Evolutionary conservation across 2,113 vertebrate species (phyloP).

Genomic region (Irena cyanogastra): DNA sequence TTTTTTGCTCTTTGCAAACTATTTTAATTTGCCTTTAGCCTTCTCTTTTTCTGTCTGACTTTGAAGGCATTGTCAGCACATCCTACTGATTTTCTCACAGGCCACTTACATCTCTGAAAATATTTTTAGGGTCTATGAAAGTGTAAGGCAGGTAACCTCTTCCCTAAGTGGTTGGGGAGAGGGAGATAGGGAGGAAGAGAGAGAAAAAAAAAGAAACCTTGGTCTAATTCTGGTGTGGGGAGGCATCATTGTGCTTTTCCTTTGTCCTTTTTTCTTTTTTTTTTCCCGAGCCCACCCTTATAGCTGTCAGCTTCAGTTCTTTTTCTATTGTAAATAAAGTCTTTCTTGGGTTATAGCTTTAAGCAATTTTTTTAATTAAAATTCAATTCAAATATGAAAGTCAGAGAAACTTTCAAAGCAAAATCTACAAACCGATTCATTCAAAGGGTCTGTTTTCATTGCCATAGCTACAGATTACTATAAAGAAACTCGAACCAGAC

Average conservation of each 20-base stretch:
- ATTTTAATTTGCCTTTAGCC: constrained; percentile 5
- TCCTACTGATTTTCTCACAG: constrained; percentile 28
- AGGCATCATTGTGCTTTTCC: not conserved
- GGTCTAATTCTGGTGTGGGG: constrained; percentile 17
- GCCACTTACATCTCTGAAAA: constrained; percentile 46
- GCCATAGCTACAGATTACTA: constrained; percentile 76
- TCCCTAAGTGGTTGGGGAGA: not conserved
- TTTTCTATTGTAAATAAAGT: constrained; percentile 51
- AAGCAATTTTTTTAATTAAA: constrained; percentile 48
- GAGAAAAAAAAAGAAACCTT: not conserved
- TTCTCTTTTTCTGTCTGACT: not conserved
- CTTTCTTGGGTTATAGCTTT: constrained; percentile 49
- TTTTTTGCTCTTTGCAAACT: not conserved
- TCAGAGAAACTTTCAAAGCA: constrained; percentile 59
- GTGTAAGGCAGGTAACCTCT: constrained; percentile 30
- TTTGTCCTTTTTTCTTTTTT: not conserved
- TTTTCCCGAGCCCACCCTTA: not conserved
- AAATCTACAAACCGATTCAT: constrained; percentile 65
- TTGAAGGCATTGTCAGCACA: constrained; percentile 8
- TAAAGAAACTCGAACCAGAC: constrained; percentile 85
- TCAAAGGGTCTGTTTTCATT: constrained; percentile 69
- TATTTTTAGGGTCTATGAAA: constrained; percentile 54
- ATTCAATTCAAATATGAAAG: constrained; percentile 60
- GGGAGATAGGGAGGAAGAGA: not conserved
- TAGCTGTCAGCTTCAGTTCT: not conserved